Evolutionary conservation across 2,888 invertebrate genomes (phyloP), one percentile per base, ranked within the genome.

Genomic region (Schizaphis graminum): DNA sequence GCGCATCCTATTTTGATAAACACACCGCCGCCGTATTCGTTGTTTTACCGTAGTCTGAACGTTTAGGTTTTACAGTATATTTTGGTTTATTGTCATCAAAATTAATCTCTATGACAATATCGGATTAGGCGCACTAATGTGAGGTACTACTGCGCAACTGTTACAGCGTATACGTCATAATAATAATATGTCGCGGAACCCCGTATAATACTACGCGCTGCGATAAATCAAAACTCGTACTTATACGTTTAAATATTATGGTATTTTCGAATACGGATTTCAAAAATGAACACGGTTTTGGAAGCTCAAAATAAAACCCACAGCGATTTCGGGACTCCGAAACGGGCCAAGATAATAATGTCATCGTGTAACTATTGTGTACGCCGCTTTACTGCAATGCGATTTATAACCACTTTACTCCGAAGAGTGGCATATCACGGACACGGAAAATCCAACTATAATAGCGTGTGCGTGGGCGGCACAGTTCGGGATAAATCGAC

Each of bases 321-420:
- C 35, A 77, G 26, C 35, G 16, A 35, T 47, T 47, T 86, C 11
- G 28, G 7, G 44, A 26, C 85, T 85, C 24, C 26, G 13, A 49
- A 86, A 86, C 0, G 47, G 28, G 13, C 47, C 47, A 16, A 86
- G 86, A 86, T 49, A 47, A 47, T 86, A 86, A 86, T 47, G 47
- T 28, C 47, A 86, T 26, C 47, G 47, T 47, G 44, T 86, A 44
- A 86, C 86, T 28, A 47, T 47, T 26, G 26, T 26, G 26, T 85
- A 41, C 28, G 3, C 44, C 41, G 53, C 35, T 88, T 41, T 35
- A 11, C 41, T 7, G 77, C 56, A 10, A 16, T 44, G 47, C 41
- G 56, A 89, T 89, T 89, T 89, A 61, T 61, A 89, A 57, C 89
- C 89, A 89, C 89, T 89, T 89, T 57, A 47, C 86, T 28, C 89